Conservation (phyloP, 2,888 invertebrate species). For the Congeria kusceri region DNA sequence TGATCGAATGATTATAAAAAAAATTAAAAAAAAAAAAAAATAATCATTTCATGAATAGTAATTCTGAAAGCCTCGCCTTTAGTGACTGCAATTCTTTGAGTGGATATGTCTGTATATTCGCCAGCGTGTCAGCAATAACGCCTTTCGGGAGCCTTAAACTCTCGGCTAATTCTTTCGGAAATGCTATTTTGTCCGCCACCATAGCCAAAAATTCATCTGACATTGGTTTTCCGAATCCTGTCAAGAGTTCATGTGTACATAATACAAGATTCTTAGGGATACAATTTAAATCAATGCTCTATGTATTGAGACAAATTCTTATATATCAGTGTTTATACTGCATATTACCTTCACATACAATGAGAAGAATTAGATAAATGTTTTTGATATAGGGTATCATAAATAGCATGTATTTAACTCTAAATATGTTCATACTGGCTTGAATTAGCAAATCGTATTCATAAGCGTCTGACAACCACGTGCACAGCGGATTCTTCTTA, state of each 20-base stretch:
- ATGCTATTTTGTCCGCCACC: slow-evolving; percentile 27
- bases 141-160: slow-evolving; percentile 10
- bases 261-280: too few relatives aligned
- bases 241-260: too few relatives aligned
- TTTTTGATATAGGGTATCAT: background rate
- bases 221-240: slow-evolving; percentile 42
- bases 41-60: background rate
- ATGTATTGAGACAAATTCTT: too few relatives aligned
- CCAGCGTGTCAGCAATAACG: slow-evolving; percentile 4
- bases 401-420: background rate
- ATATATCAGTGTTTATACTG: too few relatives aligned
- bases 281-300: too few relatives aligned
- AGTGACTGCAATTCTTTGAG: slow-evolving; percentile 33
- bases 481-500: slow-evolving; percentile 24
- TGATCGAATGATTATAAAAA: too few relatives aligned
- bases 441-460: slow-evolving; percentile 37
- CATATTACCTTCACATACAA: too few relatives aligned
- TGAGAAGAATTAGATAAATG: too few relatives aligned
- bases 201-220: slow-evolving; percentile 43
- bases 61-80: too few relatives aligned
- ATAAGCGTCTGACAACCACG: slow-evolving; percentile 43
- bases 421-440: slow-evolving; percentile 21
- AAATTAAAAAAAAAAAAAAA: too few relatives aligned
- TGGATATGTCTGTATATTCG: slow-evolving; percentile 21
- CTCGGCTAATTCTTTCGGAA: slow-evolving; percentile 13